Evolutionary conservation across 1,140 invertebrate genomes (phyloP).

Genomic region (Diachasmimorpha longicaudata): DNA sequence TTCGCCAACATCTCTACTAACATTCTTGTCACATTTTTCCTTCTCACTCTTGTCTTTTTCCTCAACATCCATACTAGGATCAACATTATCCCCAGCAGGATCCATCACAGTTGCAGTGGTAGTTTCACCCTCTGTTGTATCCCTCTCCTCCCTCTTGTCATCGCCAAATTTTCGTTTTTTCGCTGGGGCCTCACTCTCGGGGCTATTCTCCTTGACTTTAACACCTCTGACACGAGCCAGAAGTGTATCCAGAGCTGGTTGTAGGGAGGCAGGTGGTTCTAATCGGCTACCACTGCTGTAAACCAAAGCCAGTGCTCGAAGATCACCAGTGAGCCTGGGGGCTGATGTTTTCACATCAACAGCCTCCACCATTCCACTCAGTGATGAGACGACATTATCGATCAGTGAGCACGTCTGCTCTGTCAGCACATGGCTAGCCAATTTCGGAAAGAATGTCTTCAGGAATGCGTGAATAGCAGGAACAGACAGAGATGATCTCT

Average conservation of each 20-base stretch:
- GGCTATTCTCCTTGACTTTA: conserved; percentile 45
- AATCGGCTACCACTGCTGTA: conserved; percentile 59
- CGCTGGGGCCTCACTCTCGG: conserved; percentile 50
- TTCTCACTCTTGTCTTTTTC: conserved; percentile 34
- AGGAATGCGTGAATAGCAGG: conserved; percentile 82
- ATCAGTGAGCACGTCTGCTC: conserved; percentile 68
- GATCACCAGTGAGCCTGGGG: conserved; percentile 64
- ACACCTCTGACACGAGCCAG: conserved; percentile 45
- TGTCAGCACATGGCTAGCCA: conserved; percentile 67
- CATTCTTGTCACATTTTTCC: conserved; percentile 19
- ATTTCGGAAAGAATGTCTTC: conserved; percentile 83
- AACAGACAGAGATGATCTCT: conserved; percentile 78
- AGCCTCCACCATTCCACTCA: conserved; percentile 63
- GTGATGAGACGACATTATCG: conserved; percentile 64
- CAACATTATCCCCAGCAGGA: background rate
- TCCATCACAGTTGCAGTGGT: background rate
- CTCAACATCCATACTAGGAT: conserved; percentile 27
- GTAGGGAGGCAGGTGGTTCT: conserved; percentile 48
- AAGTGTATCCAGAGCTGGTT: conserved; percentile 48
- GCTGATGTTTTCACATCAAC: conserved; percentile 61
- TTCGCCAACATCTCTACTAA: background rate
- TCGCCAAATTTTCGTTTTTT: conserved; percentile 57
- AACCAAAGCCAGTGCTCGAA: conserved; percentile 64
- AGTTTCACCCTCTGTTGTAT: conserved; percentile 28
- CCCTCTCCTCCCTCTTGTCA: conserved; percentile 32